A percentile compares a stretch with the other conserved stretches of the same genome.
Conservation (phyloP, 2,113 vertebrate genomes). For the Stomatorhinus ivindoensis region DNA sequence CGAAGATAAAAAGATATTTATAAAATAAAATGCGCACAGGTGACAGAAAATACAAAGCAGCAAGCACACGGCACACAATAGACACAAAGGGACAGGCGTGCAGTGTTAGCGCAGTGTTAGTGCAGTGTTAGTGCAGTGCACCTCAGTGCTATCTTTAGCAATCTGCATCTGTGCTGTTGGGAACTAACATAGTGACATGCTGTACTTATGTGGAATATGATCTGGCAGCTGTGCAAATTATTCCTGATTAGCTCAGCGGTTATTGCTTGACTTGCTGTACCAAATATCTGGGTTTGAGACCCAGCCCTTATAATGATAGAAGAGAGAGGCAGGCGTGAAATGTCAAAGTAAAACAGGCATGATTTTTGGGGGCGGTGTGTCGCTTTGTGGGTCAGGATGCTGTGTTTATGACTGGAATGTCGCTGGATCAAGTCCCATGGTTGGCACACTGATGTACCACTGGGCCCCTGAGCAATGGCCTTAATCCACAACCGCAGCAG, state of each 20-base stretch:
- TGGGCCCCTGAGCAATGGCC: neutral
- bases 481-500: neutral
- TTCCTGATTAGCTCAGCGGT: neutral
- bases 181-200: neutral
- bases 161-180: neutral
- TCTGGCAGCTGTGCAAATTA: neutral
- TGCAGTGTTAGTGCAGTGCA: conserved; percentile 24
- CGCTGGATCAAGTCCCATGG: neutral
- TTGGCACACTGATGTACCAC: neutral
- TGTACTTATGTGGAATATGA: neutral
- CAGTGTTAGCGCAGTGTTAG: conserved; percentile 30
- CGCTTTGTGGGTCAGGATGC: neutral
- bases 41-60: conserved; percentile 60
- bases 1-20: conserved; percentile 72
- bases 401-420: neutral
- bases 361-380: neutral
- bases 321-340: neutral
- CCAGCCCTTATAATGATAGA: neutral
- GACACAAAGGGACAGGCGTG: conserved; percentile 26
- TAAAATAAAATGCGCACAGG: conserved; percentile 62
- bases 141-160: neutral
- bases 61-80: conserved; percentile 37
- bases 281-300: neutral
- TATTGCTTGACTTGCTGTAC: neutral
- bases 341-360: neutral